Percentiles rank a stretch among this genome's conserved stretches.
Conservation (phyloP, 2,113 vertebrate species). For the Procavia capensis region DNA sequence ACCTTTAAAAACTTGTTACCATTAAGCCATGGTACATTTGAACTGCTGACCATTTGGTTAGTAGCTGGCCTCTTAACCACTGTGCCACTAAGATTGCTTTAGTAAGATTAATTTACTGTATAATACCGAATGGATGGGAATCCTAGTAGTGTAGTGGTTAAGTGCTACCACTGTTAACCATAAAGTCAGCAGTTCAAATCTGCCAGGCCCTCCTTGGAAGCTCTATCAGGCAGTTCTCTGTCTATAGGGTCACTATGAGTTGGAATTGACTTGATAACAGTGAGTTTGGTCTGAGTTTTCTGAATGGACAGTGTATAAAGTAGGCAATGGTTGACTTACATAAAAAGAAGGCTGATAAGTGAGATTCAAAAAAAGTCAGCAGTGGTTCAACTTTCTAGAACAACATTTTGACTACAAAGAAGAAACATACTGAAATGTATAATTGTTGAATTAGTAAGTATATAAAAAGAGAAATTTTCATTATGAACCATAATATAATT, state of each 20-base stretch:
- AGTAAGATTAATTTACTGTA: background rate
- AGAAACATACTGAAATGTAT: background rate
- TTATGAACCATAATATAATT: background rate
- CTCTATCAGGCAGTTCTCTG: too few relatives aligned
- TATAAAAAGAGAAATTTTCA: background rate
- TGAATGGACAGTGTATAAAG: background rate
- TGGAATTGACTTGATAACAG: too few relatives aligned
- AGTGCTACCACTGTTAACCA: too few relatives aligned
- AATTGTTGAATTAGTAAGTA: background rate
- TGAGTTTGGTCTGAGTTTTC: too few relatives aligned
- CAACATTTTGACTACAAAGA: background rate
- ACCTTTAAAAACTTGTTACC: background rate
- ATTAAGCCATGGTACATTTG: too few relatives aligned
- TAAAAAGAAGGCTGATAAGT: background rate
- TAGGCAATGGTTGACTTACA: background rate
- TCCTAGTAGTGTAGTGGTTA: too few relatives aligned
- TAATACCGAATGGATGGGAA: background rate
- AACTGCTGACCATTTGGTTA: too few relatives aligned
- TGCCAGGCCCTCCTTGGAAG: too few relatives aligned
- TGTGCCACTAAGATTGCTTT: background rate
- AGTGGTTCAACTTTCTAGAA: background rate
- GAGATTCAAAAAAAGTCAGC: background rate
- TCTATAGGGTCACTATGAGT: too few relatives aligned
- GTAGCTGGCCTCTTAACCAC: too few relatives aligned
- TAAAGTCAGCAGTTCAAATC: too few relatives aligned